Conservation (phyloP, 2,888 invertebrate genomes). For the Tetheella fluctuosa region DNA sequence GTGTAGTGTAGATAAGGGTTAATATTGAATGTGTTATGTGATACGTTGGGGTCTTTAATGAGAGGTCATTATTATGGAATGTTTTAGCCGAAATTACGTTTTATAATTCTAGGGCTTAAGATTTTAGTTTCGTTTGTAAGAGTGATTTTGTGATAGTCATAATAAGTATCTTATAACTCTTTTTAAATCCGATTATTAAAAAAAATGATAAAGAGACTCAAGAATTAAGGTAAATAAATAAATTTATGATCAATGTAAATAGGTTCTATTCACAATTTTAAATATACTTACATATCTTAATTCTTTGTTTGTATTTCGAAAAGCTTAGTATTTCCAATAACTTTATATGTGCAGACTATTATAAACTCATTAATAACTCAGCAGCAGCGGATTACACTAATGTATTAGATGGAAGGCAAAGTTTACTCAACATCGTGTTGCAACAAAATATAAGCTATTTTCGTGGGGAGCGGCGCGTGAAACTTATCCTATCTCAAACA, state of each 20-base stretch:
- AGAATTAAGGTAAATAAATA: no score
- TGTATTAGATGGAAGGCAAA: neutral
- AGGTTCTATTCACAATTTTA: no score
- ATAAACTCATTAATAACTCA: neutral
- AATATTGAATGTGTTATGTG: slow-evolving; percentile 27
- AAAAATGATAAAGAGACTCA: no score
- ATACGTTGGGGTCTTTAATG: neutral
- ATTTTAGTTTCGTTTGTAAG: neutral
- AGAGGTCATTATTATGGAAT: neutral
- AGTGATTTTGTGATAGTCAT: neutral
- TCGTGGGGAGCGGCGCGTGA: neutral
- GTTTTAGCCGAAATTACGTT: no score
- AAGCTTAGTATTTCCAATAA: no score
- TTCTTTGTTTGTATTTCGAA: no score
- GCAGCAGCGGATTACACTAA: neutral
- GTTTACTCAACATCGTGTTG: neutral
- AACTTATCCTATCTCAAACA: neutral
- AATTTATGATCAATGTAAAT: no score
- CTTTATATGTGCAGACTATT: no score
- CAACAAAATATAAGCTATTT: neutral
- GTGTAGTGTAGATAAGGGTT: slow-evolving; percentile 20
- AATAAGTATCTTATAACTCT: no score
- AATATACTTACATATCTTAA: no score
- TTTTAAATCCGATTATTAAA: no score
- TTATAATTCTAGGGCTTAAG: neutral